phyloP scores from a whole-genome alignment of 2,797 vertebrate species.

The Hypotaenidia okinawae region DNA sequence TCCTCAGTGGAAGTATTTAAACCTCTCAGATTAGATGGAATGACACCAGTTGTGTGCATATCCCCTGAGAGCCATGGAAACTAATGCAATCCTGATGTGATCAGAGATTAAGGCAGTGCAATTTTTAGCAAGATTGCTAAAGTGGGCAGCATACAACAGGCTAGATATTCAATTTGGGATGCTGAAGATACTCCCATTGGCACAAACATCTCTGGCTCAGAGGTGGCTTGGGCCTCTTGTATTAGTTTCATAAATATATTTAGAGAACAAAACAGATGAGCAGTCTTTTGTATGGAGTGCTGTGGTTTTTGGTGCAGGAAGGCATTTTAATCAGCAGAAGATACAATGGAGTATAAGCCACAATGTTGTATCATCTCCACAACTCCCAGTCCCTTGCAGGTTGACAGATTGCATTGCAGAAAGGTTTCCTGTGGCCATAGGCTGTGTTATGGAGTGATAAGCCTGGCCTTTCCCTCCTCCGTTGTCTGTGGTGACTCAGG shows the following conservation, averaged over 20 bases:
- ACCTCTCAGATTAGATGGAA: neutral
- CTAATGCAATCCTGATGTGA: neutral
- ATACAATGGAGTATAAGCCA: neutral
- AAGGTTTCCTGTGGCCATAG: neutral
- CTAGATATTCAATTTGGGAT: neutral
- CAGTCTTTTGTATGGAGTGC: neutral
- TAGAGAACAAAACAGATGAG: neutral
- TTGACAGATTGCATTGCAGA: neutral
- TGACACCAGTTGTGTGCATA: neutral
- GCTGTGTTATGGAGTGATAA: neutral
- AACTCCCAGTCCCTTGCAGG: neutral
- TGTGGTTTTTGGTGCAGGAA: neutral
- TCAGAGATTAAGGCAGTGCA: neutral
- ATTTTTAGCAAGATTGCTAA: neutral
- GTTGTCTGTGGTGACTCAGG: neutral
- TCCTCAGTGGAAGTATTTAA: neutral
- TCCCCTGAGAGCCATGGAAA: neutral
- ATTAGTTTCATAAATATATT: neutral
- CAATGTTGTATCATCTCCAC: neutral
- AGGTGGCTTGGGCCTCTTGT: neutral
- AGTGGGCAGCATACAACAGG: fast-evolving
- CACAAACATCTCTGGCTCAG: neutral
- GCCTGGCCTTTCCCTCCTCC: neutral
- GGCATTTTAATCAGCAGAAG: neutral
- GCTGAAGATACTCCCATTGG: neutral